Base-by-base conservation (phyloP, 1,140 invertebrate species). In the Venturia canescens region DNA sequence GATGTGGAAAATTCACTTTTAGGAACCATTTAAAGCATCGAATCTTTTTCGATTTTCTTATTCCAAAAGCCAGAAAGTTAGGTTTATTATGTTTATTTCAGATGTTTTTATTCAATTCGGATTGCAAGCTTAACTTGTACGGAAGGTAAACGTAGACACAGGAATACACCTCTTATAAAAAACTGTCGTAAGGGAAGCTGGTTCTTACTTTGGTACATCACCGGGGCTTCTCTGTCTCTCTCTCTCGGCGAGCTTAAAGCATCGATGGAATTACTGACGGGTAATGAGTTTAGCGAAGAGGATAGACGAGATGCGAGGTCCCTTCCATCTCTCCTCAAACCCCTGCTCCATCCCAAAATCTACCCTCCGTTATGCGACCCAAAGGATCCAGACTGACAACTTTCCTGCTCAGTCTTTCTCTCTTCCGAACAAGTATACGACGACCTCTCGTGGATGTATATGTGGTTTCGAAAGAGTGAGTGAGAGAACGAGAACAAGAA, bases 201-300 rank as follows among this genome's bases (percentile, higher is more conserved):
- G 26, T 66, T 26, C 23, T 29, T 66, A 26, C 63, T 66, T 18
- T 26, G 50, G 29, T 63, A 29, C 15, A 3, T 63, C 29, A 27
- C 4, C 23, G 50, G 16, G 82, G 80, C 82, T 34, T 34, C 31
- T 34, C 31, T 34, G 3, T 34, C 31, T 34, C 31, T 34, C 7
- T 34, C 31, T 83, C 80, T 74, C 74, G 53, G 63, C 79, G 83
- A 86, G 84, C 85, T 89, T 87, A 86, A 89, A 87, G 86, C 87
- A 89, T 89, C 86, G 88, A 89, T 87, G 88, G 86, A 88, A 89
- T 89, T 89, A 89, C 87, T 80, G 87, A 82, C 81, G 86, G 84
- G 84, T 89, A 88, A 89, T 89, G 87, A 89, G 86, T 89, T 89
- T 89, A 89, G 83, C 83, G 81, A 69, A 78, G 86, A 84, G 87